Evolutionary conservation across 2,888 invertebrate genomes (phyloP).

Genomic region (Phortica magna): DNA sequence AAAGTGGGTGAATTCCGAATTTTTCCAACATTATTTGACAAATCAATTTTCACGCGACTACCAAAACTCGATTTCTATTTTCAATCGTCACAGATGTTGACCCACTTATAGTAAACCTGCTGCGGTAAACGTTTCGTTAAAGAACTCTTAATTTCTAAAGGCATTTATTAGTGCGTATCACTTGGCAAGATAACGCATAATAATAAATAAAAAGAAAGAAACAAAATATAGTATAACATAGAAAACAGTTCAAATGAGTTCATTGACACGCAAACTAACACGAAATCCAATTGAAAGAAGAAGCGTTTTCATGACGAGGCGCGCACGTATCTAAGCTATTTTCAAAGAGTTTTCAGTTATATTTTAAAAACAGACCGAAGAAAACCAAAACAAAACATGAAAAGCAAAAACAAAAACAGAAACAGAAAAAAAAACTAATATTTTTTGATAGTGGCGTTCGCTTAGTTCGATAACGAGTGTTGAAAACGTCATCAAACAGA

Average conservation of each 20-base stretch:
- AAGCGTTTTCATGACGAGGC: neutral
- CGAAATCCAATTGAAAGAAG: neutral
- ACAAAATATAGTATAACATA: constrained; percentile 28
- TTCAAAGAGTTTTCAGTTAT: constrained; percentile 16
- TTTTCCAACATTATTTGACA: too few relatives aligned
- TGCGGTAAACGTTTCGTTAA: constrained; percentile 3
- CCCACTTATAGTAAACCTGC: constrained; percentile 2
- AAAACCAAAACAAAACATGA: constrained; percentile 8
- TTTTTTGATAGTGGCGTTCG: constrained; percentile 5
- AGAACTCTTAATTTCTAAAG: constrained; percentile 66
- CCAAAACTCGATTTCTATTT: neutral
- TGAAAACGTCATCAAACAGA: constrained; percentile 47
- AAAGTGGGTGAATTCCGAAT: too few relatives aligned
- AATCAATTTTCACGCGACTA: neutral
- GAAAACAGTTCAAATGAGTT: constrained; percentile 69
- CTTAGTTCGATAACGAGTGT: constrained; percentile 34
- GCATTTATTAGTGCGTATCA: constrained; percentile 41
- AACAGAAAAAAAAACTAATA: neutral
- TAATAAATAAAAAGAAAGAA: constrained; percentile 43
- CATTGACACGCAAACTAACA: constrained; percentile 66
- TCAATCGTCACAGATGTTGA: constrained; percentile 22
- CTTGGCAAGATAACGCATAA: constrained; percentile 63
- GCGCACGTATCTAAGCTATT: neutral
- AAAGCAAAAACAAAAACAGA: neutral
- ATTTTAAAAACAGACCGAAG: constrained; percentile 2